Evolutionary conservation across 2,888 invertebrate genomes (phyloP), one percentile per base, ranked within the genome.

Genomic region (Alitta virens): DNA sequence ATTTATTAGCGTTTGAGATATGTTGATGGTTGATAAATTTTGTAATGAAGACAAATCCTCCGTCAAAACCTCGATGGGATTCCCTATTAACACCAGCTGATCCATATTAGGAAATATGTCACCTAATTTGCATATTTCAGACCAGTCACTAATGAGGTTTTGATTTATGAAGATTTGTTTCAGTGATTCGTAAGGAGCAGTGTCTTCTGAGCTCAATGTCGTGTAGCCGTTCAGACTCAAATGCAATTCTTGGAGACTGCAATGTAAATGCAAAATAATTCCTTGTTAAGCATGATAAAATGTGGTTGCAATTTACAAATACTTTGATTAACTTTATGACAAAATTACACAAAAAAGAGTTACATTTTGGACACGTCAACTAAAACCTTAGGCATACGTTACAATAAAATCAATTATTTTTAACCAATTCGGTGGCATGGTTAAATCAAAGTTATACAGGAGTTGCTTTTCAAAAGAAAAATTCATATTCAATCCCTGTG

Each of bases 91-190:
- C 59, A 94, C 88, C 66, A 96, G 83, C 1, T 90, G 89, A 81
- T 94, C 91, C 73, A 96, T 83, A 76, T 88, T 88, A 0, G 95
- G 94, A 24, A 95, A 95, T 3, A 90, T 88, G 73, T 88, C 87
- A 1, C 94, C 94, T 62, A 96, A 83, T 75, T 91, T 91, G 40
- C 88, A 87, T 58, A 95, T 87, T 79, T 94, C 91, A 66, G 84
- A 84, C 94, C 94, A 95, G 71, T 87, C 86, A 70, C 88, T 87
- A n/a, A 95, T 86, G 0, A 88, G 91, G 83, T 94, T 95, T 40
- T 91, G 91, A 66, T 91, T 93, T 74, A 95, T 3, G 21, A 9
- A 53, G n/a, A 53, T 21, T 53, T 24, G n/a, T 14, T 53, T n/a
- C 23, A 53, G 7, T 9, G 18, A 7, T 3, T n/a, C 53, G 33